Percentiles rank a stretch among this genome's conserved stretches.
Evolutionary conservation across 2,888 invertebrate species (phyloP).

Genomic region (Drosophila emarginata): DNA sequence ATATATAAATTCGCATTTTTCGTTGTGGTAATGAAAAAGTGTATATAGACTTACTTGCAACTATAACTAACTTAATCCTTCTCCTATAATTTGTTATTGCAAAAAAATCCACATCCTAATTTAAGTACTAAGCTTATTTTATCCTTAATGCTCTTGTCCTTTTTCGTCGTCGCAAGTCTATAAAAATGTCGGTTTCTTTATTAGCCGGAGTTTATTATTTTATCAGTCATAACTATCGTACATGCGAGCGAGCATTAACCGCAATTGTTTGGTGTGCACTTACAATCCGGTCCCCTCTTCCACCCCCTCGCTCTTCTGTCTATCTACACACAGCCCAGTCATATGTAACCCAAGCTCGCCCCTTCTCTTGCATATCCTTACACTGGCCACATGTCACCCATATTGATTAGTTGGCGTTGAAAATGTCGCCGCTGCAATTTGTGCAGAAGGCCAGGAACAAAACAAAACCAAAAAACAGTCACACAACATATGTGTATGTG

Average conservation of each 20-base stretch:
- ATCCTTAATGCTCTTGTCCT: background rate
- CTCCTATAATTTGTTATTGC: background rate
- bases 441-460: constrained; percentile 39
- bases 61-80: background rate
- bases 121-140: background rate
- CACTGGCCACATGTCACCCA: constrained; percentile 54
- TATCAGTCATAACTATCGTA: constrained; percentile 74
- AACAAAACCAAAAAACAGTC: constrained; percentile 4
- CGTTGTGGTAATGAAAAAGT: no score
- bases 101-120: background rate
- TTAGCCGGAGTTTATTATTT: constrained; percentile 61
- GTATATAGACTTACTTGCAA: no score
- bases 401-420: constrained; percentile 75
- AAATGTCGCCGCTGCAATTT: constrained; percentile 72
- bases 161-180: constrained; percentile 5
- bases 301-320: background rate
- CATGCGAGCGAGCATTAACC: constrained; percentile 69
- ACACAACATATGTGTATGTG: background rate
- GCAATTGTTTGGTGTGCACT: constrained; percentile 72
- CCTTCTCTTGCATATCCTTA: background rate
- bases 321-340: no score
- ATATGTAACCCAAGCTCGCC: no score
- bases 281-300: constrained; percentile 17
- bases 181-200: constrained; percentile 5
- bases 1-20: no score